Conservation (phyloP, 1,140 invertebrate species). For the Heliconius himera region DNA sequence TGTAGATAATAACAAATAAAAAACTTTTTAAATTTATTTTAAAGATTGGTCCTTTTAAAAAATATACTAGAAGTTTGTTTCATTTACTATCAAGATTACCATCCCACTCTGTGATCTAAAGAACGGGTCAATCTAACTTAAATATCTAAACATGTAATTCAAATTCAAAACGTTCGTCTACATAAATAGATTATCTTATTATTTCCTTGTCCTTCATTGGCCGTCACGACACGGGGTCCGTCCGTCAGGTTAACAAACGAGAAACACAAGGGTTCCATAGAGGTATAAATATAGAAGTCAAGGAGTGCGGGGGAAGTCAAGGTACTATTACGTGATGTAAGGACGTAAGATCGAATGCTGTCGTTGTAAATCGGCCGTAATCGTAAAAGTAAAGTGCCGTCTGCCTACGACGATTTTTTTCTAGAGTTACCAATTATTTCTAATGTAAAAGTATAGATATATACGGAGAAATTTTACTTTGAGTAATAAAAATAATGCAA, state of each 20-base stretch:
- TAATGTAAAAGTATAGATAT: not conserved
- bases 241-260: slow-evolving; percentile 53
- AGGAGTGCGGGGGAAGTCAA: slow-evolving; percentile 26
- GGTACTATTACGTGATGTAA: slow-evolving; percentile 52
- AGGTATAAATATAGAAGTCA: slow-evolving; percentile 42
- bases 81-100: slow-evolving; percentile 5
- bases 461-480: not conserved
- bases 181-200: slow-evolving; percentile 7
- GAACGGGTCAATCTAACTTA: not conserved
- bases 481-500: not conserved
- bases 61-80: not conserved
- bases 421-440: not conserved
- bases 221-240: slow-evolving; percentile 54
- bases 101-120: not conserved
- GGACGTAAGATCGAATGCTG: slow-evolving; percentile 66
- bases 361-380: slow-evolving; percentile 59
- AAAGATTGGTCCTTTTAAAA: not conserved
- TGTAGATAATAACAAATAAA: too few species aligned
- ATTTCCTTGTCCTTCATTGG: not conserved
- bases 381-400: slow-evolving; percentile 35
- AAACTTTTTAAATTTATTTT: not conserved
- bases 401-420: slow-evolving; percentile 43
- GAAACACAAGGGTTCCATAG: slow-evolving; percentile 21
- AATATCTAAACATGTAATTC: not conserved
- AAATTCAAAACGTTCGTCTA: slow-evolving; percentile 1